Evolutionary conservation across 2,888 invertebrate genomes (phyloP).

Genomic region (Nesidiocoris tenuis): DNA sequence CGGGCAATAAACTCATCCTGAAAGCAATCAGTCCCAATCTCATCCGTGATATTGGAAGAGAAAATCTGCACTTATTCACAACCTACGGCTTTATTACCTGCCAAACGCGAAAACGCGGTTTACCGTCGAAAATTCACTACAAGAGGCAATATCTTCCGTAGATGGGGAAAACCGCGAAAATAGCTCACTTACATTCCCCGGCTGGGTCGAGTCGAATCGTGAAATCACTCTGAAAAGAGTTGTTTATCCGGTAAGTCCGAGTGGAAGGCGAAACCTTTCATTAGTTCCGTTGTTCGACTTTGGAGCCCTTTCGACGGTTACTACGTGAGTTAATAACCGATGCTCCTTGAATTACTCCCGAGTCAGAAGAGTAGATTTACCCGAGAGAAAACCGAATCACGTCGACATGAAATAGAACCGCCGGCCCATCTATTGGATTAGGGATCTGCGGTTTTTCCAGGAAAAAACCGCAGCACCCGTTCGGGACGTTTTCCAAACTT

Average conservation of each 20-base stretch:
- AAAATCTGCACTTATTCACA: background rate
- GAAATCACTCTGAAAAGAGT: conserved; percentile 14
- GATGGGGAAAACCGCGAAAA: background rate
- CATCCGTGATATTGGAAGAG: background rate
- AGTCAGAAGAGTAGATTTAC: background rate
- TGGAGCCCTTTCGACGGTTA: conserved; percentile 25
- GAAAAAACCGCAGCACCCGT: conserved; percentile 25
- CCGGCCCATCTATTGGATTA: conserved; percentile 32
- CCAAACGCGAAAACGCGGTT: background rate
- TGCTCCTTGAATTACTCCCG: conserved; percentile 31
- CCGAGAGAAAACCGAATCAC: background rate
- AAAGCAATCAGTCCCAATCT: background rate
- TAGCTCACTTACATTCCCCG: background rate
- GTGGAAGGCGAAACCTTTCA: conserved; percentile 23
- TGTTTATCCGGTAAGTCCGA: conserved; percentile 32
- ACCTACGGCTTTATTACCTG: background rate
- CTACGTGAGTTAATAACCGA: conserved; percentile 37
- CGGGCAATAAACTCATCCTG: background rate
- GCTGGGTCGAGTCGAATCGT: background rate
- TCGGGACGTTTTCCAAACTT: background rate
- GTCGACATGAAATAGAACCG: conserved; percentile 15
- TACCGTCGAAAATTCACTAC: background rate
- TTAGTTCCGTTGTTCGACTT: conserved; percentile 40
- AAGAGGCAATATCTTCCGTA: background rate
- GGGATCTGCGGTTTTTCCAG: conserved; percentile 17